phyloP scores from a whole-genome alignment of 2,113 vertebrate genomes.

The Thryonomys swinderianus region DNA sequence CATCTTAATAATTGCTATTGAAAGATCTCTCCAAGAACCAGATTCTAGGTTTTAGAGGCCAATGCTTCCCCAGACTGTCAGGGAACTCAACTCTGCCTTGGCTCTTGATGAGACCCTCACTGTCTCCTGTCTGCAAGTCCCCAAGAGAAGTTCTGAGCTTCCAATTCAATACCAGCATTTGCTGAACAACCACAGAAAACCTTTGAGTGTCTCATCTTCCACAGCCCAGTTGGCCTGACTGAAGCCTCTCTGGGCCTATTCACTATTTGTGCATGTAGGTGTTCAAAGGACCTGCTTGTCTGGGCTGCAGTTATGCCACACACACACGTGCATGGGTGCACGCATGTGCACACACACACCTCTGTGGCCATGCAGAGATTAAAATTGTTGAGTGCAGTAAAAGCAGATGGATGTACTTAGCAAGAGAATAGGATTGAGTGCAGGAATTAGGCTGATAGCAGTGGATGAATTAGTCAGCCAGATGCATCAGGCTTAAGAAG shows the following conservation, averaged over 20 bases:
- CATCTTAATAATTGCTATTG: slow-evolving; percentile 37
- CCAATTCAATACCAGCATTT: neutral
- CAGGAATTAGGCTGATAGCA: neutral
- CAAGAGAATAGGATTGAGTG: neutral
- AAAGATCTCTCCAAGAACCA: neutral
- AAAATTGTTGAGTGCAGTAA: neutral
- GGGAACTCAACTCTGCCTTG: neutral
- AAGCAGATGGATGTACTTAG: neutral
- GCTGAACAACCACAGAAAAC: neutral
- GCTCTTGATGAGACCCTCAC: neutral
- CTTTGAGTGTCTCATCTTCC: neutral
- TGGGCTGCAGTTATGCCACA: neutral
- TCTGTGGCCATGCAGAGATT: neutral
- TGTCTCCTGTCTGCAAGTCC: neutral
- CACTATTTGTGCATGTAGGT: neutral
- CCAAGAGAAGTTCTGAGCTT: neutral
- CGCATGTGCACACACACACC: neutral
- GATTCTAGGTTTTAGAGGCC: neutral
- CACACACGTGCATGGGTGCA: neutral
- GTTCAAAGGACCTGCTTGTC: neutral
- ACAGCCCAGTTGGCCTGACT: neutral
- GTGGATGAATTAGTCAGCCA: neutral
- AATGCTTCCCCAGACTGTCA: neutral
- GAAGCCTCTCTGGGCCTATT: neutral
- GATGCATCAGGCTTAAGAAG: neutral